Base-by-base conservation (phyloP, 2,113 vertebrate genomes). In the Ciconia boyciana region DNA sequence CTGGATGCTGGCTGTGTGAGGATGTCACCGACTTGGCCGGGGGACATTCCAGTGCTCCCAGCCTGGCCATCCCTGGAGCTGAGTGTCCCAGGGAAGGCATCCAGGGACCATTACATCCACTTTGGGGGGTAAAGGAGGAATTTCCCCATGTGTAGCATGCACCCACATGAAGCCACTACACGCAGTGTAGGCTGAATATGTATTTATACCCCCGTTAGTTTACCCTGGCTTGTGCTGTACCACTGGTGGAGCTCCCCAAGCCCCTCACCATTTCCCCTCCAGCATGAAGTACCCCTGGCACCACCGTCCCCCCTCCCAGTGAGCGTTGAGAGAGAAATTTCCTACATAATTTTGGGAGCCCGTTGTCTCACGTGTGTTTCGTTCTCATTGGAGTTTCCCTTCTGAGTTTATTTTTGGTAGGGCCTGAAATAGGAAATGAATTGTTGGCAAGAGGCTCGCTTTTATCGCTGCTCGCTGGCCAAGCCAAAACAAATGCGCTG, bases 391-490 rank as follows among this genome's bases (percentile, higher is more conserved):
- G 90, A 95, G 90, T 76, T 93, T 95, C 70, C 78, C 72, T 91
- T 94, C 71, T 2, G 15, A 76, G 94, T 94, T 85, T 93, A 93
- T 94, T 96, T 96, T 96, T 93, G 93, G 92, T 95, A 93, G 90
- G 58, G 68, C 49, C 82, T 74, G 92, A 93, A 97, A 90, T 52
- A 93, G 82, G 82, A 95, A 89, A 61, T 41, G 74, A 79, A 65
- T 76, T 36, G 34, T 48, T 96, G 96, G 92, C 93, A 94, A 43
- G 0, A 1, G 22, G n/a, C 39, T 85, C 7, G 1, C 49, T 90
- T 85, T 61, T 79, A 71, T 84, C 31, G 1, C 69, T 79, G 70
- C 70, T 88, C 0, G 0, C 61, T 0, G 0, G 70, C 81, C 65
- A 69, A 83, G 90, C 78, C 75, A 93, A 80, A 79, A 89, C 72